Evolutionary conservation across 1,140 invertebrate species (phyloP), one percentile per base, ranked within the genome.

Genomic region (Halictus rubicundus): DNA sequence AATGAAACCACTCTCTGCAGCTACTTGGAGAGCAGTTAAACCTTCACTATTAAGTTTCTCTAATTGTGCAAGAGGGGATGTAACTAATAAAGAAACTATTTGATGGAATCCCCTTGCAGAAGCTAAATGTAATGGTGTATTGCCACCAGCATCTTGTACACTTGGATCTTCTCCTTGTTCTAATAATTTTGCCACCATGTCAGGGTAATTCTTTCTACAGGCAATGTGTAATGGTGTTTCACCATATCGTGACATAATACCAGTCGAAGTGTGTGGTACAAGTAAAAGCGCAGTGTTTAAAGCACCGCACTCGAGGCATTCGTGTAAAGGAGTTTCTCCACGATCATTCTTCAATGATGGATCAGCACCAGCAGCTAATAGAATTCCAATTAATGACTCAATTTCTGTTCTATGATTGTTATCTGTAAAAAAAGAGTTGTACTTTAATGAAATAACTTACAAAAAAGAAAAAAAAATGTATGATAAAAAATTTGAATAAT

Each of bases 281-380:
- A 94, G 72, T 10, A 92, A 70, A 54, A 85, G 64, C 9, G 90
- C 89, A 14, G 89, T 90, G 68, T 91, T 91, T 54, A 90, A 86
- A 2, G 88, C 88, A 54, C 89, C 88, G 59, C 91, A 89, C 81
- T 95, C 94, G 10, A 95, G 93, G 81, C 94, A 94, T 80, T 95
- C 92, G 78, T 93, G 92, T 14, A 93, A 70, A 19, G 94, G 92
- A 23, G 93, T 94, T 69, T 93, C 91, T 8, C 93, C 93, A 32
- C 92, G 86, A 23, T 90, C 92, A 74, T 94, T 94, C 39, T 89
- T 85, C 19, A 93, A 63, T 42, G 90, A 87, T 37, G 89, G 86
- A 85, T 94, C 90, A 7, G 93, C 94, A 12, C 93, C 93, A 61
- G 88, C 86, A 2, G 92, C 90, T 19, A 95, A 72, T 5, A 95